A percentile compares a stretch with the other conserved stretches of the same genome.
phyloP scores from a whole-genome alignment of 2,888 invertebrate species.

The Ormyrus labotus region DNA sequence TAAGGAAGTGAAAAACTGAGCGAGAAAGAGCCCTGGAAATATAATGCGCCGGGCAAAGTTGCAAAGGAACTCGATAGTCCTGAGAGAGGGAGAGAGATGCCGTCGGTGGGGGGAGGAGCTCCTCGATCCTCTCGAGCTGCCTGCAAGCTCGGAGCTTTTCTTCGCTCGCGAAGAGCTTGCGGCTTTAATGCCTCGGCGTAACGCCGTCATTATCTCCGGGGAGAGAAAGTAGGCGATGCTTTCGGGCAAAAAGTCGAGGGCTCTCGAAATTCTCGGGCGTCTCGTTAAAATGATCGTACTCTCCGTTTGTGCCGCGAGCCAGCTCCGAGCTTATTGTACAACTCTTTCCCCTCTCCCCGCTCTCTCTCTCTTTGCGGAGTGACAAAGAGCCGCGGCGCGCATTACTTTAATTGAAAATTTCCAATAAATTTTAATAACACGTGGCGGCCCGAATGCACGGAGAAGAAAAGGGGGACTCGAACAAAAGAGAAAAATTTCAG shows the following conservation, averaged over 20 bases:
- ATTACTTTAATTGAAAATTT: no score
- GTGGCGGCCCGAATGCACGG: neutral
- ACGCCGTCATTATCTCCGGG: constrained; percentile 55
- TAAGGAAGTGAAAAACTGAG: neutral
- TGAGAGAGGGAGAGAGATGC: neutral
- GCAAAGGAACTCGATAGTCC: neutral
- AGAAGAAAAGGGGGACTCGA: neutral
- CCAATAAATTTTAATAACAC: constrained; percentile 45
- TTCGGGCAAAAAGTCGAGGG: constrained; percentile 43
- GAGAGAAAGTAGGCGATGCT: constrained; percentile 45
- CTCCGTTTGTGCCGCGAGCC: neutral
- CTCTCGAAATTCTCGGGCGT: constrained; percentile 52
- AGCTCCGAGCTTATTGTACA: constrained; percentile 10
- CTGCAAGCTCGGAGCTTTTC: constrained; percentile 21
- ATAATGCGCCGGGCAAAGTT: constrained; percentile 9
- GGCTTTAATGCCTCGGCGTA: constrained; percentile 51
- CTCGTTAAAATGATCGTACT: constrained; percentile 54
- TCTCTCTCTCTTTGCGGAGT: no score
- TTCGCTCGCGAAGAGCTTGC: constrained; percentile 39
- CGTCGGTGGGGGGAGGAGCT: neutral
- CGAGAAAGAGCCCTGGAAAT: constrained; percentile 9
- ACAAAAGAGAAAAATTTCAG: constrained; percentile 27
- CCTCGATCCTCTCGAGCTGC: no score
- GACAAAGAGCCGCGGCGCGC: no score
- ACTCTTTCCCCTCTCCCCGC: neutral